phyloP scores from a whole-genome alignment of 2,888 invertebrate species.

The Ethmia dodecea region DNA sequence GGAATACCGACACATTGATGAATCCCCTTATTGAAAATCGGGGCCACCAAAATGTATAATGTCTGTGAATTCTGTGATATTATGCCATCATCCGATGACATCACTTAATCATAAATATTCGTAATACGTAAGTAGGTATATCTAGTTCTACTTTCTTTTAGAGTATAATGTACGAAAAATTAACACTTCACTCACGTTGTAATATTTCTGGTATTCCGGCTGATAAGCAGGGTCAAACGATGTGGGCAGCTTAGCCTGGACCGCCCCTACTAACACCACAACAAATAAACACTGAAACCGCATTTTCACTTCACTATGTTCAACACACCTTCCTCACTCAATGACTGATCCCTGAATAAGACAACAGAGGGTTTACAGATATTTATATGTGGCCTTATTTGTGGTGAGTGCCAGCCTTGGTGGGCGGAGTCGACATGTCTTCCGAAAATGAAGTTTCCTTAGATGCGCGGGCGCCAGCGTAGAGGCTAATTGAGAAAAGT shows the following conservation, averaged over 20 bases:
- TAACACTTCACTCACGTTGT: conserved; percentile 75
- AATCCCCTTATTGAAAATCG: too few species aligned
- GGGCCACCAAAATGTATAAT: too few species aligned
- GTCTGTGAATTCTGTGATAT: too few species aligned
- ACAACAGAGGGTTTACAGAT: conserved; percentile 56
- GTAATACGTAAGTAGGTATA: too few species aligned
- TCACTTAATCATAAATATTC: too few species aligned
- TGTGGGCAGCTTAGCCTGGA: conserved; percentile 32
- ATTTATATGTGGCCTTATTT: conserved; percentile 74
- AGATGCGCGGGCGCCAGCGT: conserved; percentile 25
- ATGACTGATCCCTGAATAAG: conserved; percentile 52
- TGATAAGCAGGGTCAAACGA: conserved; percentile 59
- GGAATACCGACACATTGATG: too few species aligned
- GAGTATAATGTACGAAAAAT: too few species aligned
- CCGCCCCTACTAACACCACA: conserved; percentile 37
- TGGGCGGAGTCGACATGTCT: conserved; percentile 33
- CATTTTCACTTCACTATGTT: conserved; percentile 36
- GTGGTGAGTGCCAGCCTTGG: conserved; percentile 51
- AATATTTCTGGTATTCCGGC: conserved; percentile 73
- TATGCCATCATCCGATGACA: too few species aligned
- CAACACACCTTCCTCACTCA: conserved; percentile 41
- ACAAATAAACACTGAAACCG: conserved; percentile 42
- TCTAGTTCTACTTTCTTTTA: too few species aligned
- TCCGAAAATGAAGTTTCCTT: conserved; percentile 69
- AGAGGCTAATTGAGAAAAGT: conserved; percentile 59